Conservation (phyloP, 2,113 vertebrate species). For the Cyphomyrus discorhynchus region DNA sequence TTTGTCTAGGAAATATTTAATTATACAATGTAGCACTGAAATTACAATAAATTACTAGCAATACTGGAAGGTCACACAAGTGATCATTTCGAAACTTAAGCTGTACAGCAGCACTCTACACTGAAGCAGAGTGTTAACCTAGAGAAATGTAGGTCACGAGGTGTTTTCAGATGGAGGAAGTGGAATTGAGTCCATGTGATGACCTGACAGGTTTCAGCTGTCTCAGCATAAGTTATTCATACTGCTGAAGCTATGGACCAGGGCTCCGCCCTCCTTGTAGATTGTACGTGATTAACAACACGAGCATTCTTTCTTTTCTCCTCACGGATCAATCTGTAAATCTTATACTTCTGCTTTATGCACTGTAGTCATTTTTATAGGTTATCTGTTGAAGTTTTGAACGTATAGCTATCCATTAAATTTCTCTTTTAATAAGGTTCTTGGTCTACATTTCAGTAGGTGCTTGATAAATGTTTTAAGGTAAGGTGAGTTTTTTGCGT, state of each 20-base stretch:
- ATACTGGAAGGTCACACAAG: background rate
- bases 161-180: background rate
- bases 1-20: background rate
- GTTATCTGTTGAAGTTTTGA: background rate
- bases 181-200: background rate
- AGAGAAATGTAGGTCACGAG: background rate
- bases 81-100: background rate
- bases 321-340: background rate
- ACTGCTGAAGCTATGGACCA: background rate
- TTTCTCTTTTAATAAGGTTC: background rate
- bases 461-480: background rate
- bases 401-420: background rate
- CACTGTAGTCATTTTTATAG: background rate
- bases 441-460: background rate
- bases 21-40: background rate
- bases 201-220: background rate
- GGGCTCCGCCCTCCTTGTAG: background rate
- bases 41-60: background rate
- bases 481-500: background rate
- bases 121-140: background rate
- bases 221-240: background rate
- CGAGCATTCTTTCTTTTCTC: background rate
- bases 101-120: background rate
- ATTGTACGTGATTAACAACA: background rate
- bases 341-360: background rate